These are phyloP conservation scores for Cirrhinus mrigala DNA, from an alignment of 2,797 vertebrate genomes.

Conservation along the genomic window DNA sequence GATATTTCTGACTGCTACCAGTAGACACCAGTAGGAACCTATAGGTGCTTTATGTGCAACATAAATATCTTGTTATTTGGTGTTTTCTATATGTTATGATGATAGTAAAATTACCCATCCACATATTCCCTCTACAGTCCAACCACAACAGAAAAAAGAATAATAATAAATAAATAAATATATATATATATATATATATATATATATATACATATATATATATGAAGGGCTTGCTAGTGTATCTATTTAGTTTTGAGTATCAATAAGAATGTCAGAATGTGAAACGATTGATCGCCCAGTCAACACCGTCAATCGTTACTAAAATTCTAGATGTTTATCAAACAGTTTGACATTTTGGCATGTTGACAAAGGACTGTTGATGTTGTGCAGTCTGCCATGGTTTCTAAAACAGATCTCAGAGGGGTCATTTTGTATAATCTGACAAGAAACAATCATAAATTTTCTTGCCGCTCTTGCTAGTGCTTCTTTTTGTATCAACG, in stretches of 20 bases:
- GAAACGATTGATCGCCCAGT: neutral
- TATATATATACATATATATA: too few species aligned
- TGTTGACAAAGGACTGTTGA: slow-evolving; percentile 1
- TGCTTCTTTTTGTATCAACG: neutral
- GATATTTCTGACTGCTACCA: neutral
- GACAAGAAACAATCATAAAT: neutral
- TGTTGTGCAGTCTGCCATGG: neutral
- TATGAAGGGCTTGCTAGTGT: neutral
- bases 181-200: too few species aligned
- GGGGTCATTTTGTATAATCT: neutral
- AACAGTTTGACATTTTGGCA: neutral
- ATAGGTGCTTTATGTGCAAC: neutral
- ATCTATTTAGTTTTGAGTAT: neutral
- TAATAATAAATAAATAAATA: too few species aligned
- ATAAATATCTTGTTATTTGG: neutral
- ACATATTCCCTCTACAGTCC: neutral
- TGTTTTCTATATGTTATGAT: neutral
- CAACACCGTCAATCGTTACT: neutral
- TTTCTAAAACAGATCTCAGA: neutral
- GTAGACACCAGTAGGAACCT: neutral
- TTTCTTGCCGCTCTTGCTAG: neutral
- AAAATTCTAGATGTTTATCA: neutral
- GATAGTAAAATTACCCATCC: neutral
- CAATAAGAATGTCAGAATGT: neutral
- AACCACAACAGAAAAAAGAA: too few species aligned